phyloP scores from a whole-genome alignment of 2,888 invertebrate species.

The Pocota personata region DNA sequence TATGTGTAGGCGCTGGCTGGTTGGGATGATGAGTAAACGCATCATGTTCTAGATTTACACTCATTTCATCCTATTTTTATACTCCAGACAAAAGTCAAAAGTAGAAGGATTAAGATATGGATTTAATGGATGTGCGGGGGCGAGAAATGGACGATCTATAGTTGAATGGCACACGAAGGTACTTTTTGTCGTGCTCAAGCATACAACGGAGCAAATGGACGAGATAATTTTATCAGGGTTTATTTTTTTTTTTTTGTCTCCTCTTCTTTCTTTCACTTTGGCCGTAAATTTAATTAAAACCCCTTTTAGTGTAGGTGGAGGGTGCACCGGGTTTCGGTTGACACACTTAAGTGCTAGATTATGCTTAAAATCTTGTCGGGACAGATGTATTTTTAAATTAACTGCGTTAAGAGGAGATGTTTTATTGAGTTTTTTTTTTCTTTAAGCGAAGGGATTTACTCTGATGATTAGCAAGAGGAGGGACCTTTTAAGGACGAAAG shows the following conservation, averaged over 20 bases:
- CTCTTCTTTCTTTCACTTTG: neutral
- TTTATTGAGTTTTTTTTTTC: slow-evolving; percentile 4
- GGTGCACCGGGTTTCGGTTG: slow-evolving; percentile 41
- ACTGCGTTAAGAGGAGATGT: slow-evolving; percentile 5
- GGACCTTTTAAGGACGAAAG: neutral
- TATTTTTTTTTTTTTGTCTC: neutral
- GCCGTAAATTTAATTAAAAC: slow-evolving; percentile 60
- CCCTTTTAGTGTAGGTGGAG: neutral
- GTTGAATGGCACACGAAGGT: neutral
- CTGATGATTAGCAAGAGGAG: neutral
- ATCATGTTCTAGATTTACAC: slow-evolving; percentile 25
- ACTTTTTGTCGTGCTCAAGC: neutral
- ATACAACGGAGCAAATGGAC: slow-evolving; percentile 40
- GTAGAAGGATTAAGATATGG: slow-evolving; percentile 18
- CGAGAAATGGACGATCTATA: slow-evolving; percentile 1
- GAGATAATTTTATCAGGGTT: slow-evolving; percentile 54
- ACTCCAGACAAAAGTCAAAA: neutral
- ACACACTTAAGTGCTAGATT: slow-evolving; percentile 66
- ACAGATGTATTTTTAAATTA: slow-evolving; percentile 68
- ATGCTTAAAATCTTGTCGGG: slow-evolving; percentile 35
- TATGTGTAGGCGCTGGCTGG: neutral
- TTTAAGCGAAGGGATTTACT: neutral
- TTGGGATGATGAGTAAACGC: slow-evolving; percentile 42
- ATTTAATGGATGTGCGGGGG: slow-evolving; percentile 1
- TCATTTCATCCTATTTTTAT: neutral